Evolutionary conservation across 1,140 invertebrate genomes (phyloP), one percentile per base, ranked within the genome.

Genomic region (Lucilia sericata): DNA sequence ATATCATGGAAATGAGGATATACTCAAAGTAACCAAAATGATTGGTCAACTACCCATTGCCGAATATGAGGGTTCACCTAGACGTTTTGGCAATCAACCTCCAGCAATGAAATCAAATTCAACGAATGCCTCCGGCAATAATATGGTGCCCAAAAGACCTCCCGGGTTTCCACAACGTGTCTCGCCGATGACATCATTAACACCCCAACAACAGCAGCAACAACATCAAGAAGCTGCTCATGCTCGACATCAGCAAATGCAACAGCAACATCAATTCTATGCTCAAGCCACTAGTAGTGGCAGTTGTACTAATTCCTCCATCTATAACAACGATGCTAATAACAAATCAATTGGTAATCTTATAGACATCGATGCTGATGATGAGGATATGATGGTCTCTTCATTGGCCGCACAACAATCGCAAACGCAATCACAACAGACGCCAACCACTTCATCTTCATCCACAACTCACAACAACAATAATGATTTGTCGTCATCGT

Each of bases 41-140:
- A 98, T 98, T 90, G 97, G 97, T 30, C 96, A 95, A 91, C 85
- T 91, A 84, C 89, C 89, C 2, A 91, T 91, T 74, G 88, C 89
- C 19, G 96, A 98, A 87, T 98, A 98, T 91, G 97, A 97, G 85
- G 97, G 96, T 25, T 98, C 97, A 55, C 97, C 97, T 5, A 93
- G 96, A 86, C 93, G 97, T 85, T 98, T 98, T 90, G 97, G 96
- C 4, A 89, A 88, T 86, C 87, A 85, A 47, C 74, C 87, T 76
- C 85, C 83, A 36, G 75, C 65, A 8, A 49, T n/a, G 47, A 25
- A 65, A 21, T 34, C 80, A 17, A 13, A 14, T 21, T 60, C 12
- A 80, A 51, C 76, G 17, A 74, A 30, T 30, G 25, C 19, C 42
- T 8, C 70, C 78, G 85, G 60, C 51, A n/a, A n/a, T 21, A 70